Conservation (phyloP, 2,888 invertebrate genomes). For the Nomada ferruginata region DNA sequence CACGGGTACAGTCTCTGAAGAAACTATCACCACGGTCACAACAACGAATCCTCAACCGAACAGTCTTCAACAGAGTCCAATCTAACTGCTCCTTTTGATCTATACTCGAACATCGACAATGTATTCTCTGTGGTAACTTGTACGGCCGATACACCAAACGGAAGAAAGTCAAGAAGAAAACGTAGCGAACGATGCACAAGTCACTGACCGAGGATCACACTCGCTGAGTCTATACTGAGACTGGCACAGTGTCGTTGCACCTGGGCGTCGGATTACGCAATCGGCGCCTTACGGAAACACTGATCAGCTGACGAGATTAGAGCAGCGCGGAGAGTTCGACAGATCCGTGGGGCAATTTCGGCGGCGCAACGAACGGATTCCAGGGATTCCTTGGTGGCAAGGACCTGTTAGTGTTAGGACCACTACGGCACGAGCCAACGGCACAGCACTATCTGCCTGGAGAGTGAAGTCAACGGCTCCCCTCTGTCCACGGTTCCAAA, state of each 20-base stretch:
- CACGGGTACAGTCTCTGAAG: neutral
- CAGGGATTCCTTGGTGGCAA: conserved; percentile 73
- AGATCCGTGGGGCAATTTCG: conserved; percentile 33
- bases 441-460: conserved; percentile 83
- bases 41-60: neutral
- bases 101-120: neutral
- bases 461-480: conserved; percentile 78
- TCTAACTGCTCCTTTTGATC: neutral
- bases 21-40: conserved; percentile 15
- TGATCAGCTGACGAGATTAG: conserved; percentile 47
- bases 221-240: neutral
- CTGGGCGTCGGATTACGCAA: conserved; percentile 16
- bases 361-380: conserved; percentile 66
- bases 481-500: conserved; percentile 75
- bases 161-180: conserved; percentile 16
- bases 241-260: neutral
- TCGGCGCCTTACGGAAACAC: conserved; percentile 34
- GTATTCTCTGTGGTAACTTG: neutral
- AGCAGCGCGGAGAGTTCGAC: conserved; percentile 17
- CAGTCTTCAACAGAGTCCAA: neutral
- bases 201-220: conserved; percentile 27
- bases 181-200: neutral
- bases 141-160: conserved; percentile 1
- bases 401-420: conserved; percentile 76
- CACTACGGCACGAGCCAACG: conserved; percentile 83